Evolutionary conservation across 2,113 vertebrate species (phyloP).

Genomic region (Leucoraja erinaceus): DNA sequence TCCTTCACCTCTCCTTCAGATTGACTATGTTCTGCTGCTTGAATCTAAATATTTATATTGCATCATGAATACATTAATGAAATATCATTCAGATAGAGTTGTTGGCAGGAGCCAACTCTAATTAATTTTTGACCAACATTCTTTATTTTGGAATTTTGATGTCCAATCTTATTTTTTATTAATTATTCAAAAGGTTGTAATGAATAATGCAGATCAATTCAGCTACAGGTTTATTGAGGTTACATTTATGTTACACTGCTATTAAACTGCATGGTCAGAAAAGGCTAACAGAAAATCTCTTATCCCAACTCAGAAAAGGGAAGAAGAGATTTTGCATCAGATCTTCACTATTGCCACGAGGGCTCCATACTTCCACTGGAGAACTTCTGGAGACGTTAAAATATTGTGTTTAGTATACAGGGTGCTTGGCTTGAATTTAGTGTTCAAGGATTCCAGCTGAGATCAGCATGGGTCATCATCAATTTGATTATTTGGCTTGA

Average conservation of each 20-base stretch:
- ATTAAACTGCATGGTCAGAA: neutral
- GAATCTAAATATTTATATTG: constrained; percentile 18
- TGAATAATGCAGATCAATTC: constrained; percentile 33
- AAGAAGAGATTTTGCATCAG: neutral
- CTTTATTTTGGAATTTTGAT: neutral
- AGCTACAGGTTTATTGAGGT: neutral
- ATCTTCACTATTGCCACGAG: neutral
- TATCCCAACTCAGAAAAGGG: neutral
- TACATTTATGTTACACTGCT: neutral
- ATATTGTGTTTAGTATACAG: too few species aligned
- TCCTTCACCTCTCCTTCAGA: neutral
- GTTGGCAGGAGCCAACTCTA: constrained; percentile 12
- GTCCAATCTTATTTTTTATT: constrained; percentile 8
- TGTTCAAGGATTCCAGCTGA: neutral
- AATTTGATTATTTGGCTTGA: neutral
- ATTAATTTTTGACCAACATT: constrained; percentile 25
- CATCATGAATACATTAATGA: constrained; percentile 26
- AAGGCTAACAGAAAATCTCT: neutral
- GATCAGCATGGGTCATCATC: neutral
- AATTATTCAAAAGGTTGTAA: neutral
- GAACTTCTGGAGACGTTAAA: neutral
- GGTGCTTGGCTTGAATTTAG: neutral
- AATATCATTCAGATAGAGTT: neutral
- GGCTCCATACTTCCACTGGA: neutral
- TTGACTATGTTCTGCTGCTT: neutral